Evolutionary conservation across 2,888 invertebrate species (phyloP).

Genomic region (Aporophyla lueneburgensis): DNA sequence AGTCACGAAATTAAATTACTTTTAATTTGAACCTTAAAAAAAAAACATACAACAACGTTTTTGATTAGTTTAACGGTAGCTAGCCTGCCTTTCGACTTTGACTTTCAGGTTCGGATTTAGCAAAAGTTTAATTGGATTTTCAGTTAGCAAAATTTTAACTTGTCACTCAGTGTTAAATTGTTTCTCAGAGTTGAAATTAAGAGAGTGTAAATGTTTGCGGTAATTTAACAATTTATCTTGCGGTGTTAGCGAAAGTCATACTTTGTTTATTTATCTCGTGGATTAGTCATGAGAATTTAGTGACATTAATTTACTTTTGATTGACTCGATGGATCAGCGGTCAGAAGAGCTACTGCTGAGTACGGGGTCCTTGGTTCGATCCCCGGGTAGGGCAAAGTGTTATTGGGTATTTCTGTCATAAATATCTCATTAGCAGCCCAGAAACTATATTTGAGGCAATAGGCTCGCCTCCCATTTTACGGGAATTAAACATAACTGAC

Average conservation of each 20-base stretch:
- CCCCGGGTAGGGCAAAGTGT: no score
- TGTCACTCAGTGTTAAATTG: slow-evolving; percentile 26
- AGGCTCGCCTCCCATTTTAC: no score
- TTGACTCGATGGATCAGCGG: no score
- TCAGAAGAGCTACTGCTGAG: no score
- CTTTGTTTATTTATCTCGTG: not conserved
- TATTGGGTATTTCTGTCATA: no score
- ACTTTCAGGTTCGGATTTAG: slow-evolving; percentile 13
- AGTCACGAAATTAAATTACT: slow-evolving; percentile 2
- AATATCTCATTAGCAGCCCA: no score
- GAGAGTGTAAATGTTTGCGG: slow-evolving; percentile 5
- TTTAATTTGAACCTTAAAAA: not conserved
- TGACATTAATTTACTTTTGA: not conserved
- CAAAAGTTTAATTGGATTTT: slow-evolving; percentile 47
- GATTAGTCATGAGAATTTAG: not conserved
- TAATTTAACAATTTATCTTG: slow-evolving; percentile 12
- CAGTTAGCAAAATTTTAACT: slow-evolving; percentile 23
- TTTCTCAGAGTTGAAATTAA: slow-evolving; percentile 22
- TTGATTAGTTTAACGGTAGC: slow-evolving; percentile 6
- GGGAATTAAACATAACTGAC: no score
- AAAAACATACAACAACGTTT: not conserved
- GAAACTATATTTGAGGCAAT: no score
- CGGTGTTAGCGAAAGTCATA: not conserved
- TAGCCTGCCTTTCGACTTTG: slow-evolving; percentile 21
- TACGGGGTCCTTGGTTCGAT: no score